phyloP scores from a whole-genome alignment of 1,140 invertebrate species.

The Achatina immaculata region DNA sequence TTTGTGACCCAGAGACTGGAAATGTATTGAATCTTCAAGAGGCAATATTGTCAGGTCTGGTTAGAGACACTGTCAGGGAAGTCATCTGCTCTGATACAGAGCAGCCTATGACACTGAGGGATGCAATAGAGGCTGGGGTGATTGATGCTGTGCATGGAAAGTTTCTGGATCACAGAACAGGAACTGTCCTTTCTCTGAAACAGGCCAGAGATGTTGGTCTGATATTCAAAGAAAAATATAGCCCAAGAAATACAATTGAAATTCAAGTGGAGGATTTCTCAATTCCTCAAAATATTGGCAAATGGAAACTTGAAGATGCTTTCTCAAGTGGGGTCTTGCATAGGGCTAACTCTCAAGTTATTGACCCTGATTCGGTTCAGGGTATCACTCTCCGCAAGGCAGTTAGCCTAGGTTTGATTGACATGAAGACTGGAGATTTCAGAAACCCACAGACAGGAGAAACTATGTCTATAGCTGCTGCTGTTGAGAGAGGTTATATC shows the following conservation, averaged over 20 bases:
- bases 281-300: slow-evolving; percentile 50
- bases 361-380: slow-evolving; percentile 64
- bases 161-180: slow-evolving; percentile 53
- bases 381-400: slow-evolving; percentile 63
- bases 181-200: slow-evolving; percentile 45
- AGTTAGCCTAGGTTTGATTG: slow-evolving; percentile 70
- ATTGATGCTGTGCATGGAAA: slow-evolving; percentile 81
- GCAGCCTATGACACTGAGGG: slow-evolving; percentile 48
- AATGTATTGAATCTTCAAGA: slow-evolving; percentile 71
- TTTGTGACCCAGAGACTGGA: slow-evolving; percentile 81
- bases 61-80: slow-evolving; percentile 52
- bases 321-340: slow-evolving; percentile 62
- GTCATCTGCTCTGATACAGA: slow-evolving; percentile 51
- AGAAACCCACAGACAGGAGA: slow-evolving; percentile 86
- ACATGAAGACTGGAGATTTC: slow-evolving; percentile 84
- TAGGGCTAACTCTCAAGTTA: slow-evolving; percentile 63
- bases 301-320: slow-evolving; percentile 60
- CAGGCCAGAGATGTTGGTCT: slow-evolving; percentile 53
- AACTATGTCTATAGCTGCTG: slow-evolving; percentile 83
- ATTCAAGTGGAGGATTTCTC: slow-evolving; percentile 64
- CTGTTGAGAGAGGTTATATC: slow-evolving; percentile 74
- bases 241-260: slow-evolving; percentile 55
- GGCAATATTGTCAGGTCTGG: slow-evolving; percentile 77
- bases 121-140: slow-evolving; percentile 80
- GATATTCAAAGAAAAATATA: slow-evolving; percentile 53